Conservation (phyloP, 2,113 vertebrate species). For the Bambusicola thoracicus region DNA sequence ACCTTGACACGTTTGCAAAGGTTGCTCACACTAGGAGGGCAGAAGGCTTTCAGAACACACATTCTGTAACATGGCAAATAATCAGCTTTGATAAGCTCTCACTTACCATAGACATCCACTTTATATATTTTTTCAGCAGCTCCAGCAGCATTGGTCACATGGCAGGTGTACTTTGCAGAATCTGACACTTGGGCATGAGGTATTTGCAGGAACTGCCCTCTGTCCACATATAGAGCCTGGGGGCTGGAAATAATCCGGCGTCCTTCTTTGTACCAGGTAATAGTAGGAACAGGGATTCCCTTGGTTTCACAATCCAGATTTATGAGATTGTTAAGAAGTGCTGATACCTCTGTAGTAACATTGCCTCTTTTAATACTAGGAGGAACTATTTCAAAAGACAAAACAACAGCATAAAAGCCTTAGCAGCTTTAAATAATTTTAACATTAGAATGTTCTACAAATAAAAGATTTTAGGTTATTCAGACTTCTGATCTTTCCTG, state of each 20-base stretch:
- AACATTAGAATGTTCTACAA: not conserved
- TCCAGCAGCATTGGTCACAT: conserved; percentile 83
- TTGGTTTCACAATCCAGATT: conserved; percentile 90
- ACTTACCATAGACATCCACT: conserved; percentile 89
- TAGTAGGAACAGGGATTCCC: conserved; percentile 87
- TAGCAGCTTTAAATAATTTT: not conserved
- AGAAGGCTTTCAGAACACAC: not conserved
- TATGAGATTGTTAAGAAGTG: conserved; percentile 81
- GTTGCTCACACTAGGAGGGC: not conserved
- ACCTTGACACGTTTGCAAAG: not conserved
- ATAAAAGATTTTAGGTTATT: not conserved
- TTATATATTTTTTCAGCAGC: conserved; percentile 84
- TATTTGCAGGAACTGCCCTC: conserved; percentile 90
- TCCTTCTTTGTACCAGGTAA: conserved; percentile 90
- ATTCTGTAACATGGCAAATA: not conserved
- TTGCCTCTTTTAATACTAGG: conserved; percentile 94
- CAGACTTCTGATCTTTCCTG: not conserved
- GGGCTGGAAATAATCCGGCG: conserved; percentile 79
- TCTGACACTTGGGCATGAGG: conserved; percentile 84
- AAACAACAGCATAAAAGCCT: not conserved
- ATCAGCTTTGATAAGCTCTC: not conserved
- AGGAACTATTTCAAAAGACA: conserved; percentile 81
- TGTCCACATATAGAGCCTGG: conserved; percentile 85
- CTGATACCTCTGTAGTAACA: conserved; percentile 82
- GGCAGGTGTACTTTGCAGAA: conserved; percentile 86